Conservation (phyloP, 2,113 vertebrate genomes). For the Platycercus adscitus region DNA sequence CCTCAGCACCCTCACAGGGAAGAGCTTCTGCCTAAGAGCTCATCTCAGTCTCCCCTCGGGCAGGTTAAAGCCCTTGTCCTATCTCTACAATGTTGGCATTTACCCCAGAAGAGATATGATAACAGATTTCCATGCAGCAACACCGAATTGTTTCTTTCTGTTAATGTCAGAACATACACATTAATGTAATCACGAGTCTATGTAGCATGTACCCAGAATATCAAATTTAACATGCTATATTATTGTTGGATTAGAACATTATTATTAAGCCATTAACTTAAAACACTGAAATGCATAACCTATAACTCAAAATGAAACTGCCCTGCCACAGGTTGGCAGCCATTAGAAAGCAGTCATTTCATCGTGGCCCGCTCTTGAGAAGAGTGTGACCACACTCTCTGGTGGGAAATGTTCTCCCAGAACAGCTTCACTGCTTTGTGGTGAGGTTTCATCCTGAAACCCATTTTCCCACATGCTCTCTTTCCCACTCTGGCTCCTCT, state of each 20-base stretch:
- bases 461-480: background rate
- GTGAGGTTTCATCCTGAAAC: background rate
- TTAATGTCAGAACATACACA: background rate
- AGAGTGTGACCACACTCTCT: background rate
- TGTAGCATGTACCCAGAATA: background rate
- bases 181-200: background rate
- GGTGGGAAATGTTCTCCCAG: background rate
- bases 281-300: background rate
- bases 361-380: background rate
- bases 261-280: background rate
- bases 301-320: background rate
- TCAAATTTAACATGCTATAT: background rate
- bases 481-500: background rate
- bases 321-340: background rate
- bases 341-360: background rate
- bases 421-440: background rate
- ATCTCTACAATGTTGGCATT: background rate
- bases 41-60: background rate
- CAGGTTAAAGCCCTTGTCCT: background rate
- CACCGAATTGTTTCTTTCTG: background rate
- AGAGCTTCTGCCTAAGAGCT: background rate
- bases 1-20: too few species aligned
- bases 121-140: background rate
- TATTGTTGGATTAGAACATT: background rate
- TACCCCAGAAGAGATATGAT: background rate